These are phyloP conservation scores for Pycnomerus fuliginosus DNA, from an alignment of 2,888 invertebrate genomes.

Conservation along the genomic window DNA sequence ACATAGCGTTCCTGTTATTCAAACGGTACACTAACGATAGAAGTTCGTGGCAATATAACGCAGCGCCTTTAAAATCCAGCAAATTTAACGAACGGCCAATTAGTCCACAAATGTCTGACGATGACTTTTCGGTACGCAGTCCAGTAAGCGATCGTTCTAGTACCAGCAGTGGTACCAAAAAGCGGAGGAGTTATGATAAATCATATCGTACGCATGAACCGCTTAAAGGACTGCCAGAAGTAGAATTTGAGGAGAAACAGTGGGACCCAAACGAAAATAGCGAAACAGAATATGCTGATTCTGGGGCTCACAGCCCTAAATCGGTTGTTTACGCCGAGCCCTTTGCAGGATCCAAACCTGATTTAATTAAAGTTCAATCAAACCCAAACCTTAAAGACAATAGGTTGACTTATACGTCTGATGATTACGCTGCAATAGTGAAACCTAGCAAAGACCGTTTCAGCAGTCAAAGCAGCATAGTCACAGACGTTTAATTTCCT, in stretches of 20 bases:
- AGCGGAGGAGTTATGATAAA: constrained; percentile 75
- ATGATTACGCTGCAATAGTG: constrained; percentile 37
- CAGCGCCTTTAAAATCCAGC: constrained; percentile 23
- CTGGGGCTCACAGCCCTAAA: constrained; percentile 25
- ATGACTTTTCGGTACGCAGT: constrained; percentile 40
- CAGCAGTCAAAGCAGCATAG: constrained; percentile 46
- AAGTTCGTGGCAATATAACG: constrained; percentile 44
- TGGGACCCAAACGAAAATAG: constrained; percentile 68
- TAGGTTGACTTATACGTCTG: constrained; percentile 30
- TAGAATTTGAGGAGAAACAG: constrained; percentile 78
- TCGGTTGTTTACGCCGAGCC: constrained; percentile 32
- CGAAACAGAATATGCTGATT: constrained; percentile 23
- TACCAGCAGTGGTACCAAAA: constrained; percentile 51
- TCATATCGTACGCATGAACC: constrained; percentile 85
- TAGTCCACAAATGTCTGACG: constrained; percentile 30
- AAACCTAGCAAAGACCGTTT: constrained; percentile 32
- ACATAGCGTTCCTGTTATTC: constrained; percentile 62
- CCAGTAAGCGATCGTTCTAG: constrained; percentile 38
- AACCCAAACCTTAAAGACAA: constrained; percentile 27
- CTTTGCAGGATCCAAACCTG: constrained; percentile 27
- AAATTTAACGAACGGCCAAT: constrained; percentile 17
- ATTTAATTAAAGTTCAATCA: constrained; percentile 28
- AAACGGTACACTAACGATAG: constrained; percentile 51
- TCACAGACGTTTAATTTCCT: constrained; percentile 43
- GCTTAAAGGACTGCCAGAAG: constrained; percentile 66